Conservation (phyloP, 2,888 invertebrate genomes). For the Noctua fimbriata region DNA sequence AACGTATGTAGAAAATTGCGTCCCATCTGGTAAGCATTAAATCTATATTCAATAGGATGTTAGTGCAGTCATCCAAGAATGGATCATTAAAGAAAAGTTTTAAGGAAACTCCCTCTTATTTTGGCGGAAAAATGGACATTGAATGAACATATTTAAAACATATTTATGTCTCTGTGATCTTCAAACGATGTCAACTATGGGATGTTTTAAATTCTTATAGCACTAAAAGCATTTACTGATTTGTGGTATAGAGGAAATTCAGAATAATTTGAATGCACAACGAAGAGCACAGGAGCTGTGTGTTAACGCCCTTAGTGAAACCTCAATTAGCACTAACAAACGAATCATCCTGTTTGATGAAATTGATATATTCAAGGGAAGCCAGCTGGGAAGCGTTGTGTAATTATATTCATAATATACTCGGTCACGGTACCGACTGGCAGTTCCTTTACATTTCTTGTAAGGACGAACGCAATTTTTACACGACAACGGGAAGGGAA, state of each 20-base stretch:
- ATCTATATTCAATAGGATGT: background rate
- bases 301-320: conserved; percentile 58
- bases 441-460: conserved; percentile 58
- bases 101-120: no score
- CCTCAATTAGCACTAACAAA: conserved; percentile 51
- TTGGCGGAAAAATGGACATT: background rate
- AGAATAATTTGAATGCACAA: background rate
- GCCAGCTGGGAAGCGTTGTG: conserved; percentile 54
- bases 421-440: conserved; percentile 51
- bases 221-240: background rate
- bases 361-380: conserved; percentile 59
- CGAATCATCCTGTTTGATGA: conserved; percentile 65
- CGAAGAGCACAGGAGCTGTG: background rate
- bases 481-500: conserved; percentile 51
- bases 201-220: background rate
- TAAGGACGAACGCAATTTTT: conserved; percentile 38
- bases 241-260: background rate
- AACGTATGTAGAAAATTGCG: background rate
- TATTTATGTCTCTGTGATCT: background rate
- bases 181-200: background rate
- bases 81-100: background rate
- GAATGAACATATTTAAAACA: background rate
- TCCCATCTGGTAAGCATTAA: background rate
- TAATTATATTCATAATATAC: conserved; percentile 55
- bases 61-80: background rate